Base-by-base conservation (phyloP, 2,888 invertebrate genomes). In the Calliphora vomitoria region DNA sequence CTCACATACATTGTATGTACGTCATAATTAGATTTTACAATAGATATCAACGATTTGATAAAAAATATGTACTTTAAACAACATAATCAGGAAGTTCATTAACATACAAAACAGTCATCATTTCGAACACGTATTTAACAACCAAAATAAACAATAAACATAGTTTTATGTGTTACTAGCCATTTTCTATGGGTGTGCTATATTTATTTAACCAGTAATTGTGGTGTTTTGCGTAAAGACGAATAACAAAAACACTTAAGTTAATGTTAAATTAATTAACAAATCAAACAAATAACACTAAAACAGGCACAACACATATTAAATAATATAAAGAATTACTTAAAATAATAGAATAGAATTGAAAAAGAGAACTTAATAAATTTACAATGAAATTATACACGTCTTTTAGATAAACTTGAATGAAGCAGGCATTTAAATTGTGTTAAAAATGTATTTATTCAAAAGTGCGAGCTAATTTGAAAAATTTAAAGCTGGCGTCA, bases 191-290 rank as follows among this genome's bases (percentile, higher is more conserved):
- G 31, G 71, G 69, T 62, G 71, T 71, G 35, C 6, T 58, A n/a
- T 66, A 60, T 58, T 84, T 68, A 50, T 66, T 66, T 41, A 64
- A 66, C 47, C 35, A 62, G 47, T 76, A 50, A 83, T 64, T 71
- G 41, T 62, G 38, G n/a, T 76, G 50, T 44, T 76, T 76, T 78
- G 71, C 53, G 60, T 75, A 62, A 80, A 71, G 6, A 76, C 47
- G 13, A 15, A 55, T 50, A 31, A 60, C 13, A 25, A 76, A 68
- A 85, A 53, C 31, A 68, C 68, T 83, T 72, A 68, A 84, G 38
- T 50, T 69, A 64, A 75, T 75, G 44, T 62, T 44, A 85, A 68
- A 74, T 74, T 66, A 66, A 80, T 74, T 72, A 79, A 62, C 60
- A 60, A 75, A 69, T 58, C n/a, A 75, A 75, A 68, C 35, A 68